These are phyloP conservation scores for Colletes latitarsis DNA, from an alignment of 1,140 invertebrate genomes.

Conservation along the genomic window DNA sequence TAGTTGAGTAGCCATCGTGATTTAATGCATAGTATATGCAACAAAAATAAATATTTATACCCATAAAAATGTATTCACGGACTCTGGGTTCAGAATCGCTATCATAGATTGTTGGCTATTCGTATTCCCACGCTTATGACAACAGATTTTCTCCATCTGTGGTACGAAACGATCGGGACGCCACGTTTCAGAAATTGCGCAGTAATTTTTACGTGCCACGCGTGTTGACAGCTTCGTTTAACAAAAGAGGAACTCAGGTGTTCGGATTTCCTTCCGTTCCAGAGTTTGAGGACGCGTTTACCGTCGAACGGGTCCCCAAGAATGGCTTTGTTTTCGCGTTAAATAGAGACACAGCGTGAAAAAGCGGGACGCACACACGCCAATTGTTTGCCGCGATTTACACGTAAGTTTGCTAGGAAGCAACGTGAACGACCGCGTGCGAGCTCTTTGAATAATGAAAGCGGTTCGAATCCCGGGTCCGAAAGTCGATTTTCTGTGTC, in stretches of 20 bases:
- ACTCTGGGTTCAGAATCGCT: too few species aligned
- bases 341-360: conserved; percentile 34
- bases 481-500: conserved; percentile 57
- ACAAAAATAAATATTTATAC: too few species aligned
- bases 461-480: conserved; percentile 44
- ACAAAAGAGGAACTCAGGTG: not conserved
- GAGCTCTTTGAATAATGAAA: conserved; percentile 65
- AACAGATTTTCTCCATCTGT: too few species aligned
- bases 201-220: conserved; percentile 1
- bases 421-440: conserved; percentile 17
- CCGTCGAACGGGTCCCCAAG: not conserved
- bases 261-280: not conserved
- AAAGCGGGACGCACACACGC: conserved; percentile 32
- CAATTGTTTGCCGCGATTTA: conserved; percentile 42
- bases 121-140: too few species aligned
- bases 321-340: conserved; percentile 23
- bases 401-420: conserved; percentile 54
- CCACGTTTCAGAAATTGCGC: too few species aligned
- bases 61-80: too few species aligned
- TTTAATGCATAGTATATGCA: too few species aligned
- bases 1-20: too few species aligned
- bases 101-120: too few species aligned
- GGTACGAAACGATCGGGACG: too few species aligned
- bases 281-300: conserved; percentile 4
- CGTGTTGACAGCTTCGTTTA: not conserved